A percentile compares a stretch with the other conserved stretches of the same genome.
These are phyloP conservation scores for Tipula helvola DNA, from an alignment of 2,888 invertebrate species.

Conservation along the genomic window DNA sequence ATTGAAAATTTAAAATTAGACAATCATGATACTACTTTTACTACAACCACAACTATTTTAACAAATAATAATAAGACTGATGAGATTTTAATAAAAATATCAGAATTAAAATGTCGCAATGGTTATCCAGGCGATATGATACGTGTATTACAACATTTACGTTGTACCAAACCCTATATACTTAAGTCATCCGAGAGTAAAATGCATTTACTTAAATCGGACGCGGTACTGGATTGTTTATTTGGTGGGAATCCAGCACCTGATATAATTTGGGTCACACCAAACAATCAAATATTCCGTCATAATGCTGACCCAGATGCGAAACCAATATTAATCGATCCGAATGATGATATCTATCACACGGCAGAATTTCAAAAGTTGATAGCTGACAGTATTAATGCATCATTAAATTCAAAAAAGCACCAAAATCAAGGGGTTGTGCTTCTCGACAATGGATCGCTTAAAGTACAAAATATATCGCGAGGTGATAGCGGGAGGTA, in stretches of 20 bases:
- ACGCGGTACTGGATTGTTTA: slow-evolving; percentile 63
- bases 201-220: slow-evolving; percentile 48
- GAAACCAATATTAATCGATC: slow-evolving; percentile 28
- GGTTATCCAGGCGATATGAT: slow-evolving; percentile 58
- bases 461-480: slow-evolving; percentile 56
- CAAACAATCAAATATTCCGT: slow-evolving; percentile 55
- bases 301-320: slow-evolving; percentile 61
- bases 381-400: neutral
- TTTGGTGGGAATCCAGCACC: slow-evolving; percentile 65
- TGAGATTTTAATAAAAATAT: slow-evolving; percentile 29
- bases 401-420: neutral
- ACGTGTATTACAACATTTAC: slow-evolving; percentile 53
- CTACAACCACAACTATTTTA: neutral
- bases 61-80: slow-evolving; percentile 10
- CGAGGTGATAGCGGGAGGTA: slow-evolving; percentile 76
- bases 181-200: slow-evolving; percentile 47
- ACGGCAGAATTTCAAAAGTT: slow-evolving; percentile 27
- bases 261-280: slow-evolving; percentile 77
- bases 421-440: slow-evolving; percentile 41
- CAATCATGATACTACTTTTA: slow-evolving; percentile 6
- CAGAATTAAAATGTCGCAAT: slow-evolving; percentile 51
- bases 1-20: slow-evolving; percentile 29
- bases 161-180: slow-evolving; percentile 54
- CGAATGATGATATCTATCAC: slow-evolving; percentile 24
- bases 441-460: slow-evolving; percentile 63